Percentiles rank a stretch among this genome's conserved stretches.
These are phyloP conservation scores for Trichoplusia ni DNA, from an alignment of 1,140 invertebrate species.

Conservation along the genomic window DNA sequence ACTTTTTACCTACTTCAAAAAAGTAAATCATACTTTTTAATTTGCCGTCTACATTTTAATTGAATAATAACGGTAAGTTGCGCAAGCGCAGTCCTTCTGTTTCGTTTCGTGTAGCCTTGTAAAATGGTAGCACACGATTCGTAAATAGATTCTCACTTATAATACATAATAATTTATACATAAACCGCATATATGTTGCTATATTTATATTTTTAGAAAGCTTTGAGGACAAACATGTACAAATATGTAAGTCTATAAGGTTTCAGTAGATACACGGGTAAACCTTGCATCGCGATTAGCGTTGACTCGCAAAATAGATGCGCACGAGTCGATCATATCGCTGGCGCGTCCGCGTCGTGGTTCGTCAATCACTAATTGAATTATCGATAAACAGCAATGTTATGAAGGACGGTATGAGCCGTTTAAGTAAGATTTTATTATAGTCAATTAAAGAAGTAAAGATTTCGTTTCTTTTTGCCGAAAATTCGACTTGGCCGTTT, in stretches of 20 bases:
- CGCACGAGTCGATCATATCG: slow-evolving; percentile 7
- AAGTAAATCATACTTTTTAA: neutral
- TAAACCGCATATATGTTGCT: too few relatives aligned
- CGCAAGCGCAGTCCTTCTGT: slow-evolving; percentile 44
- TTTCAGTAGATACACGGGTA: too few relatives aligned
- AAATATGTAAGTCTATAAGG: too few relatives aligned
- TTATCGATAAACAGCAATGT: too few relatives aligned
- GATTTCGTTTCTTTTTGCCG: too few relatives aligned
- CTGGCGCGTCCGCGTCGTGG: neutral
- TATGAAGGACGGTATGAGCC: too few relatives aligned
- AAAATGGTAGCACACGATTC: slow-evolving; percentile 45
- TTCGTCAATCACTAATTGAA: slow-evolving; percentile 7
- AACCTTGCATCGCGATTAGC: slow-evolving; percentile 58
- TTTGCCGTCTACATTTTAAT: neutral
- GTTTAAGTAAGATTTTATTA: neutral
- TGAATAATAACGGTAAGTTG: neutral
- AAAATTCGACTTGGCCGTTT: too few relatives aligned
- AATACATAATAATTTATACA: too few relatives aligned
- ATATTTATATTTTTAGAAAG: too few relatives aligned
- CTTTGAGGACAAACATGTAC: too few relatives aligned
- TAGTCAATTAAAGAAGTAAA: neutral
- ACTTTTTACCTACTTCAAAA: too few relatives aligned
- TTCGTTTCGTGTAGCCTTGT: slow-evolving; percentile 53
- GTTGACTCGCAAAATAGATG: slow-evolving; percentile 46
- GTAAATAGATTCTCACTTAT: too few relatives aligned